A percentile compares a stretch with the other conserved stretches of the same genome.
These are phyloP conservation scores for Ganaspis sp. DNA, from an alignment of 1,140 invertebrate species.

Conservation along the genomic window DNA sequence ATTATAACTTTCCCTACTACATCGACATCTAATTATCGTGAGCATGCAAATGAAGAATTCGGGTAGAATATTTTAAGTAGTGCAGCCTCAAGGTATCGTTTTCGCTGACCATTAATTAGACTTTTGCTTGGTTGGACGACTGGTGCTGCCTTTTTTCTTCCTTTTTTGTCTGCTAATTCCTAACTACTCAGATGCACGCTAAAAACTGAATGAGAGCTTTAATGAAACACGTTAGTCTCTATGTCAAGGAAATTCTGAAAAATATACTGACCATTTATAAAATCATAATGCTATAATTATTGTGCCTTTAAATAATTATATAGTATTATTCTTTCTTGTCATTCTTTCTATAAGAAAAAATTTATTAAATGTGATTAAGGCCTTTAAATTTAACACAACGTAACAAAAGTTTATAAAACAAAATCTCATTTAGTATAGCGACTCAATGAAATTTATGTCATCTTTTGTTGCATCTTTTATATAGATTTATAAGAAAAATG, in stretches of 20 bases:
- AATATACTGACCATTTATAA: not conserved
- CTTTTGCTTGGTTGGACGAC: slow-evolving; percentile 5
- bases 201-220: slow-evolving; percentile 10
- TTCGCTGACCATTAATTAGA: slow-evolving; percentile 22
- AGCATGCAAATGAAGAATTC: slow-evolving; percentile 20
- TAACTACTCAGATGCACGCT: slow-evolving; percentile 24
- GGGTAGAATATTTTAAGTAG: slow-evolving; percentile 7
- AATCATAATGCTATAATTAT: not conserved
- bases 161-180: slow-evolving; percentile 24
- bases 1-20: not conserved
- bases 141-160: not conserved
- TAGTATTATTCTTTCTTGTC: not conserved
- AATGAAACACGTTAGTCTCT: slow-evolving; percentile 21
- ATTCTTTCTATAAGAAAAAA: too few species aligned
- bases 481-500: too few species aligned
- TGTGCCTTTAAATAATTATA: not conserved
- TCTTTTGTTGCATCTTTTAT: too few species aligned
- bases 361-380: too few species aligned
- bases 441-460: too few species aligned
- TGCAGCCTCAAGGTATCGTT: slow-evolving; percentile 10
- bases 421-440: too few species aligned
- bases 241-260: slow-evolving; percentile 18
- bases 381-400: too few species aligned
- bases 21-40: not conserved
- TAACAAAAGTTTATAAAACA: too few species aligned